Evolutionary conservation across 1,140 invertebrate species (phyloP).

Genomic region (Copidosoma floridanum): DNA sequence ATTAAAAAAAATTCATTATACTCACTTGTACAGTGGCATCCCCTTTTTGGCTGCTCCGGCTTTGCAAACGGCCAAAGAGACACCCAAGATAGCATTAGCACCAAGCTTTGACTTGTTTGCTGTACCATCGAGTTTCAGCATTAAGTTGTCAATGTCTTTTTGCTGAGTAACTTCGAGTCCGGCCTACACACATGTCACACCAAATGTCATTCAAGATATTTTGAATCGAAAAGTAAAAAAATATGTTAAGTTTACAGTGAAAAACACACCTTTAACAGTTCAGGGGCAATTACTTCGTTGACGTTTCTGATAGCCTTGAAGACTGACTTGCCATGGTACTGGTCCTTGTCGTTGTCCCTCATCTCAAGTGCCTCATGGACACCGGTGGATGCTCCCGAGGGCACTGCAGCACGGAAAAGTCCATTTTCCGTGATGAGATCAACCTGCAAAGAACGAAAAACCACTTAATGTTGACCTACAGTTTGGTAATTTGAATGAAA

Average conservation of each 20-base stretch:
- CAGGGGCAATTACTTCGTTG: slow-evolving; percentile 83
- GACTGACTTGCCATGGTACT: slow-evolving; percentile 95
- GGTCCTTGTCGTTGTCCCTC: slow-evolving; percentile 84
- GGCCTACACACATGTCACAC: no score
- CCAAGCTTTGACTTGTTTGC: slow-evolving; percentile 95
- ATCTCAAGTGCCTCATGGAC: slow-evolving; percentile 97
- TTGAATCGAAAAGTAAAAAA: slow-evolving; percentile 25
- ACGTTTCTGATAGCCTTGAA: slow-evolving; percentile 91
- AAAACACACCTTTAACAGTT: slow-evolving; percentile 70
- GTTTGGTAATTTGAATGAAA: no score
- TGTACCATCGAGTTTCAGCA: slow-evolving; percentile 92
- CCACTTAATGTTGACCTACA: no score
- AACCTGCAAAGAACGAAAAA: slow-evolving; percentile 41
- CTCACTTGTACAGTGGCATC: slow-evolving; percentile 76
- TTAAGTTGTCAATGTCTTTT: slow-evolving; percentile 89
- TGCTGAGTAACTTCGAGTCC: slow-evolving; percentile 88
- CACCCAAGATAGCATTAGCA: slow-evolving; percentile 96
- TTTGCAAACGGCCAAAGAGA: slow-evolving; percentile 94
- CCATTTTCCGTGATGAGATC: slow-evolving; percentile 72
- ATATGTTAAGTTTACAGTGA: neutral
- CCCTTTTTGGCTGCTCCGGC: slow-evolving; percentile 94
- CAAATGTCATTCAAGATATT: no score
- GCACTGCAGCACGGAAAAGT: slow-evolving; percentile 93
- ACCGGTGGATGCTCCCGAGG: slow-evolving; percentile 96
- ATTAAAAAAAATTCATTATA: neutral